Evolutionary conservation across 2,797 vertebrate species (phyloP).

Genomic region (Cryptoprocta ferox): DNA sequence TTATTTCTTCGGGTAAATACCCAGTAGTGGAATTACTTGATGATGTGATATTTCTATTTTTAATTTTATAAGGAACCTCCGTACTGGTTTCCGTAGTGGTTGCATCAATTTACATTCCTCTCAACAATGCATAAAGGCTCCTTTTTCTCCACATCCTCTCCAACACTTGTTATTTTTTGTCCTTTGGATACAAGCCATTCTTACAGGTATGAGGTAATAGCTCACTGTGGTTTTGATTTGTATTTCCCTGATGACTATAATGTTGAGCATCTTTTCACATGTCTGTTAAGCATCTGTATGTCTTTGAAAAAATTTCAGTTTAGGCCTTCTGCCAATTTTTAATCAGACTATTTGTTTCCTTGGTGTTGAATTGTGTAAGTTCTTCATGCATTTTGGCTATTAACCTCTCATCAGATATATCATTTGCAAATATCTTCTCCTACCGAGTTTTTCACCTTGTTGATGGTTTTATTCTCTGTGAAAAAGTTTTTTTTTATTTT

Average conservation of each 20-base stretch:
- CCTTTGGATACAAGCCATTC: background rate
- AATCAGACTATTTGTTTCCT: background rate
- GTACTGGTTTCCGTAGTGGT: background rate
- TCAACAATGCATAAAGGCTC: background rate
- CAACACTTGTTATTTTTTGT: background rate
- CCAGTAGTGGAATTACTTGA: background rate
- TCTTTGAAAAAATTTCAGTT: background rate
- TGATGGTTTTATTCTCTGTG: background rate
- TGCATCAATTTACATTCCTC: background rate
- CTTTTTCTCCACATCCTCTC: background rate
- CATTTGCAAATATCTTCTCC: background rate
- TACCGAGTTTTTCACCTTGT: background rate
- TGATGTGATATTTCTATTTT: background rate
- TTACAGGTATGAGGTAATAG: background rate
- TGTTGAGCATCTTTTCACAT: background rate
- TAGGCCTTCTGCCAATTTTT: background rate
- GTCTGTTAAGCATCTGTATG: background rate
- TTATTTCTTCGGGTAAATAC: background rate
- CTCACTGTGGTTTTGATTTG: background rate
- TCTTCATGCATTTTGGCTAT: background rate
- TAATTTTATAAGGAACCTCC: background rate
- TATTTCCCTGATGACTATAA: background rate
- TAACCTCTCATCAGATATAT: background rate
- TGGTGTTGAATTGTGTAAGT: background rate
- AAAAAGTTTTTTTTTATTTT: background rate